Evolutionary conservation across 2,797 vertebrate genomes (phyloP).

Genomic region (Sebastes glaucus): DNA sequence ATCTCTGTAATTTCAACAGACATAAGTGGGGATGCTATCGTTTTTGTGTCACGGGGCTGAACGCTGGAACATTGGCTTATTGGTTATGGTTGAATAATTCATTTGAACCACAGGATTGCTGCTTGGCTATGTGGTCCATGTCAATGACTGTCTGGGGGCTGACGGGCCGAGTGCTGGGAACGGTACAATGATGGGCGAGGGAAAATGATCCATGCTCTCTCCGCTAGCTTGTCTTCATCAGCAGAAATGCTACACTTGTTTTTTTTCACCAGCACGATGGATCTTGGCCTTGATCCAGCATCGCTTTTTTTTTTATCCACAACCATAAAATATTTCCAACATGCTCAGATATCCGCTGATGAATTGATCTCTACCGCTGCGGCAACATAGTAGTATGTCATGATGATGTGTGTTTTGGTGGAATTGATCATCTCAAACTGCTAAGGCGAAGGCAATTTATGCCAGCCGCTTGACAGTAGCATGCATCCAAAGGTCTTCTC

Average conservation of each 20-base stretch:
- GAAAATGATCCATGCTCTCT: conserved; percentile 60
- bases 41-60: conserved; percentile 70
- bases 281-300: conserved; percentile 47
- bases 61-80: conserved; percentile 66
- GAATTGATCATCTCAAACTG: conserved; percentile 51
- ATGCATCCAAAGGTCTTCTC: conserved; percentile 44
- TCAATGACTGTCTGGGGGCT: conserved; percentile 61
- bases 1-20: conserved; percentile 77
- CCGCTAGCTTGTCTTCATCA: conserved; percentile 55
- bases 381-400: conserved; percentile 35
- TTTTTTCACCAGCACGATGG: not conserved
- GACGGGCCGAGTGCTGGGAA: conserved; percentile 40
- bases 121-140: conserved; percentile 63
- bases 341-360: conserved; percentile 55
- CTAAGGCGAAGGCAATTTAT: conserved; percentile 44
- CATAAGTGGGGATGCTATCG: conserved; percentile 68
- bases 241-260: conserved; percentile 57
- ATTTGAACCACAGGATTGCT: conserved; percentile 65
- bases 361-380: conserved; percentile 51
- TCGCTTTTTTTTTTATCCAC: conserved; percentile 38
- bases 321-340: conserved; percentile 45
- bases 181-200: conserved; percentile 5
- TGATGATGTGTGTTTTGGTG: conserved; percentile 52
- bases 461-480: conserved; percentile 41
- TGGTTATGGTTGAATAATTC: conserved; percentile 80